These are phyloP conservation scores for Tinea trinotella DNA, from an alignment of 2,888 invertebrate species.

Conservation along the genomic window DNA sequence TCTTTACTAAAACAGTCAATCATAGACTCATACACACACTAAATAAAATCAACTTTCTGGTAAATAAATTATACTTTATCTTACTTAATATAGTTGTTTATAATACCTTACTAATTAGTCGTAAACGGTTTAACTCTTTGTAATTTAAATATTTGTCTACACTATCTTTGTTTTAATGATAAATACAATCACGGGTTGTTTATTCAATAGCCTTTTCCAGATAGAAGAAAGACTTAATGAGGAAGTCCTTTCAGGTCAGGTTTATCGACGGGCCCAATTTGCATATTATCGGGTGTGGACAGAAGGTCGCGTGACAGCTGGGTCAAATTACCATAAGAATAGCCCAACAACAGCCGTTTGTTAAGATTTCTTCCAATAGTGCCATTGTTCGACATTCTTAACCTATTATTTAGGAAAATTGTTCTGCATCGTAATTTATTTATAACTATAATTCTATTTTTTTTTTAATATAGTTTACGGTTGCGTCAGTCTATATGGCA, in stretches of 20 bases:
- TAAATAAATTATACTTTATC: too few relatives aligned
- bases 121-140: too few relatives aligned
- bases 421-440: not conserved
- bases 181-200: not conserved
- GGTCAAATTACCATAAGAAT: slow-evolving; percentile 64
- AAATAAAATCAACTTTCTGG: too few relatives aligned
- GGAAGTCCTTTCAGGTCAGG: slow-evolving; percentile 58
- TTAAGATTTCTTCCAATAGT: slow-evolving; percentile 41
- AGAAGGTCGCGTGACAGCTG: slow-evolving; percentile 64
- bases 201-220: slow-evolving; percentile 31
- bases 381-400: slow-evolving; percentile 41
- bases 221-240: slow-evolving; percentile 42
- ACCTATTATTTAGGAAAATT: not conserved
- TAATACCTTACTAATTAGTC: too few relatives aligned
- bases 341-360: slow-evolving; percentile 57
- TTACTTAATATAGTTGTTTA: too few relatives aligned
- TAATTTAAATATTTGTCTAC: too few relatives aligned
- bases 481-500: too few relatives aligned
- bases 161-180: not conserved
- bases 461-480: too few relatives aligned
- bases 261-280: slow-evolving; percentile 56
- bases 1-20: too few relatives aligned
- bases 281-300: slow-evolving; percentile 68
- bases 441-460: too few relatives aligned
- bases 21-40: too few relatives aligned